These are phyloP conservation scores for Protomyctophum bolini DNA, from an alignment of 2,113 vertebrate genomes.

Conservation along the genomic window DNA sequence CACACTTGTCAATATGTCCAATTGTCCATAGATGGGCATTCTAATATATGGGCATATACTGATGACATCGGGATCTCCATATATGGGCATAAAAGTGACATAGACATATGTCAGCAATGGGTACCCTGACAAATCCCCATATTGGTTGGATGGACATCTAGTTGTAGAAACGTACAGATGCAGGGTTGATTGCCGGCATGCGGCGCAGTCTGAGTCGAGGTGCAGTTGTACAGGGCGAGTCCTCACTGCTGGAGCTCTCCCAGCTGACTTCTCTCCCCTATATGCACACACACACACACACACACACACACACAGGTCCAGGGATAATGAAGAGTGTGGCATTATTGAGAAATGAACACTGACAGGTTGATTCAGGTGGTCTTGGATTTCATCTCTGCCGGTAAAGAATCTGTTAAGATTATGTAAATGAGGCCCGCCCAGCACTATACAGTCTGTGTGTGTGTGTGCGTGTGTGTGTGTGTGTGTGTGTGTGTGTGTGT, in stretches of 20 bases:
- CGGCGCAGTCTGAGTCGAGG: conserved; percentile 53
- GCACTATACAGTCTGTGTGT: neutral
- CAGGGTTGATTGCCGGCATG: conserved; percentile 63
- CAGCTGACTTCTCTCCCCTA: conserved; percentile 38
- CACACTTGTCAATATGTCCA: no score
- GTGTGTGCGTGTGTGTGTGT: neutral
- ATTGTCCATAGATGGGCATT: no score
- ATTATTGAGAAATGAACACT: neutral
- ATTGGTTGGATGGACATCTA: neutral
- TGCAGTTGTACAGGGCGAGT: neutral
- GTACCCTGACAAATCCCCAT: no score
- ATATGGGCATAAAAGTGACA: no score
- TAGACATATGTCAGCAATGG: no score
- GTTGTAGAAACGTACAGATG: neutral
- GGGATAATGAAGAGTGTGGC: neutral
- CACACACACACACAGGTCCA: conserved; percentile 1
- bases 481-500: neutral
- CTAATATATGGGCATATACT: no score
- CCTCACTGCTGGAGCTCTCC: conserved; percentile 39
- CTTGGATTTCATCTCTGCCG: no score
- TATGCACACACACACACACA: conserved; percentile 3
- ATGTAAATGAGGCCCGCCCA: neutral
- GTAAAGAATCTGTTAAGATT: neutral
- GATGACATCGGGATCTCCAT: no score
- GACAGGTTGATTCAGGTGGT: no score